phyloP scores from a whole-genome alignment of 1,140 invertebrate species.

The Chelonus insularis region DNA sequence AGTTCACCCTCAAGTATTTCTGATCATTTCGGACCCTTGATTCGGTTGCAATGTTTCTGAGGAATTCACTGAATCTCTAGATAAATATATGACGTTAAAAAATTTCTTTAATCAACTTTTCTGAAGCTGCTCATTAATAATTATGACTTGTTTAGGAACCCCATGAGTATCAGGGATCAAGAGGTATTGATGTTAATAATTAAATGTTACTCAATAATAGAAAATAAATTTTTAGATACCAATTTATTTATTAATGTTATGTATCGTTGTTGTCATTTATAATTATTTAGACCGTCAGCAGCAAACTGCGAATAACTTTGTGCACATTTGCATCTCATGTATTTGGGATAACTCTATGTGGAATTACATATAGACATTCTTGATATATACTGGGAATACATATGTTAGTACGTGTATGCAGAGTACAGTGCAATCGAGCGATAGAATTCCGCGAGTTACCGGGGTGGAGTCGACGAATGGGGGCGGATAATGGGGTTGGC shows the following conservation, averaged over 20 bases:
- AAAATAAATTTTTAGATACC: too few relatives aligned
- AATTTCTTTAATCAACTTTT: not conserved
- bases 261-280: too few relatives aligned
- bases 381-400: not conserved
- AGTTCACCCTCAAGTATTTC: conserved; percentile 24
- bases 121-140: too few relatives aligned
- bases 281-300: too few relatives aligned
- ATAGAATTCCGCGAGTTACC: conserved; percentile 45
- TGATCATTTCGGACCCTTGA: conserved; percentile 1
- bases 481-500: conserved; percentile 55
- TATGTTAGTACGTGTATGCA: conserved; percentile 1
- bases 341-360: too few relatives aligned
- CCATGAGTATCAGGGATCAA: too few relatives aligned
- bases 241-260: too few relatives aligned
- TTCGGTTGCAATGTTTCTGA: not conserved
- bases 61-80: not conserved
- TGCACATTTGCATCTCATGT: too few relatives aligned
- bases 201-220: too few relatives aligned
- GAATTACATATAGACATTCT: not conserved
- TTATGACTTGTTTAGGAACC: too few relatives aligned
- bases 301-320: too few relatives aligned
- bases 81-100: not conserved
- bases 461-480: conserved; percentile 21
- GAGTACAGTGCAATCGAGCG: conserved; percentile 25
- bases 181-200: too few relatives aligned